Evolutionary conservation across 2,888 invertebrate genomes (phyloP).

Genomic region (Eustalomyia histrio): DNA sequence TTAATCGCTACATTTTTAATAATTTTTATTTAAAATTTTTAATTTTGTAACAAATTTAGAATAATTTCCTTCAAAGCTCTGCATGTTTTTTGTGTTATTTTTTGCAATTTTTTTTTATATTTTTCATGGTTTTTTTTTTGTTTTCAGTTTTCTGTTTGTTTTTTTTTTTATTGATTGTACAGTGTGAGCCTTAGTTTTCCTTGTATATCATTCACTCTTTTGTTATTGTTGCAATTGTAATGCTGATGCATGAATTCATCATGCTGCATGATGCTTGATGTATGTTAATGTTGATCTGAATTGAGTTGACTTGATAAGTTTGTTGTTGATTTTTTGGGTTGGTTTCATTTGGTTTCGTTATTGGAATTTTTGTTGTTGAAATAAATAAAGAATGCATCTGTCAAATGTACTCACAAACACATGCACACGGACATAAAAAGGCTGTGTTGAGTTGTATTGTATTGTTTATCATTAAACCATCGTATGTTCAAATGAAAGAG

Average conservation of each 20-base stretch:
- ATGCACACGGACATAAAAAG: neutral
- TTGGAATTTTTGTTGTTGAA: neutral
- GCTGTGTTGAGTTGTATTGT: neutral
- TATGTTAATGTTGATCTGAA: slow-evolving; percentile 3
- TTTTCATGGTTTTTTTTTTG: slow-evolving; percentile 24
- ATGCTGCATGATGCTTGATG: neutral
- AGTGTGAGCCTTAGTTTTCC: slow-evolving; percentile 29
- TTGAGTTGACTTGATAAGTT: slow-evolving; percentile 47
- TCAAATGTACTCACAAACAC: slow-evolving; percentile 5
- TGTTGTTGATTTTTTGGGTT: slow-evolving; percentile 28
- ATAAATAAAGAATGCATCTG: slow-evolving; percentile 5
- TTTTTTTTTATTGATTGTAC: slow-evolving; percentile 49
- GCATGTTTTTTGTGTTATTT: slow-evolving; percentile 6
- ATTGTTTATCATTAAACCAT: slow-evolving; percentile 69
- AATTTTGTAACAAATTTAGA: no score
- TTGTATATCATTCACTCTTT: slow-evolving; percentile 28
- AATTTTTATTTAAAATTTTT: no score
- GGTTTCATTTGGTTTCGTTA: slow-evolving; percentile 12
- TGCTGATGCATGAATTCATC: slow-evolving; percentile 9
- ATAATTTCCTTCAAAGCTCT: neutral
- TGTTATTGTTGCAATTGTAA: slow-evolving; percentile 13
- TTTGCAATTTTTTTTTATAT: slow-evolving; percentile 18
- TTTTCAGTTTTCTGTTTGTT: slow-evolving; percentile 31
- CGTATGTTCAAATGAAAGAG: slow-evolving; percentile 70
- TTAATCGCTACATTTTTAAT: no score